Conservation (phyloP, 2,113 vertebrate species). For the Myiozetetes cayanensis region DNA sequence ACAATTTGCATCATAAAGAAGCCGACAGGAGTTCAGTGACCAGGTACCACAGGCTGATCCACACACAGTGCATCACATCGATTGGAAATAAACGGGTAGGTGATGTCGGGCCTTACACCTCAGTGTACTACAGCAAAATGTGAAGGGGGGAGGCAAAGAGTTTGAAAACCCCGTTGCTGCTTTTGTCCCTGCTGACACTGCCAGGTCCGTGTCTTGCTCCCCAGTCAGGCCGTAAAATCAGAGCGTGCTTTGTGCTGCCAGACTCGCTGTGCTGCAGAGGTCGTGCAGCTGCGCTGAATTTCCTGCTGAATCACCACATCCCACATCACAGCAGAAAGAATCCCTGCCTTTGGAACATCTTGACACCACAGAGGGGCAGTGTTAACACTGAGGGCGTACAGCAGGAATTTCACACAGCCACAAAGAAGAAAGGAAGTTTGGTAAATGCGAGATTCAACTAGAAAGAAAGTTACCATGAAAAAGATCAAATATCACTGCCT, state of each 20-base stretch:
- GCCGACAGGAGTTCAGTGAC: background rate
- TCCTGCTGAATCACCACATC: background rate
- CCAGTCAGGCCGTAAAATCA: background rate
- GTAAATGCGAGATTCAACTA: background rate
- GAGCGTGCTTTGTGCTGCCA: background rate
- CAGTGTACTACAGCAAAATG: background rate
- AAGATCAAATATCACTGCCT: background rate
- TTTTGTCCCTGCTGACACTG: background rate
- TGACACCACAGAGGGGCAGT: background rate
- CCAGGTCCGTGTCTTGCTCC: background rate
- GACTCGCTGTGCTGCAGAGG: background rate
- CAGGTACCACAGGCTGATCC: background rate
- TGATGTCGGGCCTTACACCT: background rate
- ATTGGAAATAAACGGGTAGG: background rate
- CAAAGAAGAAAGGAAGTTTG: background rate
- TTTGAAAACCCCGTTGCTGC: background rate
- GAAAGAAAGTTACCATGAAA: background rate
- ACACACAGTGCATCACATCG: accelerated
- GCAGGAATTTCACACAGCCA: background rate
- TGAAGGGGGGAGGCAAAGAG: background rate
- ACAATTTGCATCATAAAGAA: background rate
- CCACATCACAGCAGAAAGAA: background rate
- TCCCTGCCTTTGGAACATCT: background rate
- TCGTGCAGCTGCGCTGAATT: background rate
- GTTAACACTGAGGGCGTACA: background rate